Evolutionary conservation across 2,797 vertebrate species (phyloP).

Genomic region (Euphonia xanthogaster): DNA sequence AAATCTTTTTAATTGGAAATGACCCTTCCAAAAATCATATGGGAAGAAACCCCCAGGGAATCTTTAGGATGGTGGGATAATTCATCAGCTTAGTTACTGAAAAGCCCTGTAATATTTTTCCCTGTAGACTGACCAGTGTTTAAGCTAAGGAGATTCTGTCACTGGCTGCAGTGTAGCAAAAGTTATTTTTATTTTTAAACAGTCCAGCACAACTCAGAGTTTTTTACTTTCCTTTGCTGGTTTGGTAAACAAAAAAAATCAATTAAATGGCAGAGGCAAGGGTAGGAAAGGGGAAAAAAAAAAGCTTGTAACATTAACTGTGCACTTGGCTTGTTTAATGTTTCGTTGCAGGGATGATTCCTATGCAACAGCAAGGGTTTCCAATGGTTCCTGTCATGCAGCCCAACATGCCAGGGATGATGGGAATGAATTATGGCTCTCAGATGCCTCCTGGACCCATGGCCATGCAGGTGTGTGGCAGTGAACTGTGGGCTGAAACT

Average conservation of each 20-base stretch:
- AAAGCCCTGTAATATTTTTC: background rate
- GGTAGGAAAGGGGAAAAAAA: rapidly evolving
- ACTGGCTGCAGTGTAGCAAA: background rate
- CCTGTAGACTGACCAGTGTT: background rate
- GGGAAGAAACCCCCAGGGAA: background rate
- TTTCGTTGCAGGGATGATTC: constrained; percentile 85
- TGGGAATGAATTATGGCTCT: constrained; percentile 92
- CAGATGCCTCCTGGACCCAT: constrained; percentile 91
- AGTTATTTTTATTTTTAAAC: background rate
- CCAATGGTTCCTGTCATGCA: constrained; percentile 95
- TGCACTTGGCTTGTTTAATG: background rate
- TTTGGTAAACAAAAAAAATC: background rate
- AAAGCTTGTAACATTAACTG: background rate
- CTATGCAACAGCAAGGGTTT: constrained; percentile 92
- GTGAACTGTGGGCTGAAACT: background rate
- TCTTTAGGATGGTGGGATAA: background rate
- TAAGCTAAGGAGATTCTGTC: background rate
- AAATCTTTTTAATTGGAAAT: constrained; percentile 26
- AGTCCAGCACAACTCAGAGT: background rate
- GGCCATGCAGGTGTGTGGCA: constrained; percentile 86
- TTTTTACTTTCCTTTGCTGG: background rate
- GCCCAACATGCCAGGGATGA: constrained; percentile 94
- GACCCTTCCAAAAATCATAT: background rate
- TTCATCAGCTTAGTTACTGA: background rate
- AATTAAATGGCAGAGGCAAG: background rate